phyloP scores from a whole-genome alignment of 2,888 invertebrate genomes.

The Ernsta delagoae region DNA sequence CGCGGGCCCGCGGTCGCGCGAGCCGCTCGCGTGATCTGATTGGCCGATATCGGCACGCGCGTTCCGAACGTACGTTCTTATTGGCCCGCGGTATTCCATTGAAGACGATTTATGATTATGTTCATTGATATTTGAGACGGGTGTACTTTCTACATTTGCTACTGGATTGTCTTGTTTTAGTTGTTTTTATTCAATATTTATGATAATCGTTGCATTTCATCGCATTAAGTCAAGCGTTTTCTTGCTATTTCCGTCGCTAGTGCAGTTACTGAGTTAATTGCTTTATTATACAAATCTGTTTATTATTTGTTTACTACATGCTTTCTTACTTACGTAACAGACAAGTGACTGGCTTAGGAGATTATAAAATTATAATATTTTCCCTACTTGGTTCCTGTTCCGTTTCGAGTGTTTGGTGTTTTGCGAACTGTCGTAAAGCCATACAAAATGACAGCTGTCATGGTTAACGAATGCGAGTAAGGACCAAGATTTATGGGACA shows the following conservation, averaged over 20 bases:
- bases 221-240: slow-evolving; percentile 9
- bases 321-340: neutral
- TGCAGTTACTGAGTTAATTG: slow-evolving; percentile 5
- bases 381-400: neutral
- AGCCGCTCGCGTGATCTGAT: slow-evolving; percentile 48
- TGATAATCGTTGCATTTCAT: slow-evolving; percentile 13
- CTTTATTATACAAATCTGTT: slow-evolving; percentile 28
- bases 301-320: slow-evolving; percentile 17
- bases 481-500: slow-evolving; percentile 3
- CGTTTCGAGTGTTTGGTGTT: neutral
- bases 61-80: slow-evolving; percentile 52
- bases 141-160: slow-evolving; percentile 21
- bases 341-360: neutral
- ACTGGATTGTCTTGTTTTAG: neutral
- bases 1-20: slow-evolving; percentile 56
- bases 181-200: slow-evolving; percentile 16
- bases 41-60: slow-evolving; percentile 53
- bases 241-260: slow-evolving; percentile 9
- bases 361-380: neutral
- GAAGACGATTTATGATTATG: slow-evolving; percentile 21
- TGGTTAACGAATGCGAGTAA: neutral
- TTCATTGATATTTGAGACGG: slow-evolving; percentile 3
- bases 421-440: neutral
- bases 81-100: slow-evolving; percentile 38
- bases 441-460: neutral